Base-by-base conservation (phyloP, 2,797 vertebrate genomes). In the Molothrus aeneus region DNA sequence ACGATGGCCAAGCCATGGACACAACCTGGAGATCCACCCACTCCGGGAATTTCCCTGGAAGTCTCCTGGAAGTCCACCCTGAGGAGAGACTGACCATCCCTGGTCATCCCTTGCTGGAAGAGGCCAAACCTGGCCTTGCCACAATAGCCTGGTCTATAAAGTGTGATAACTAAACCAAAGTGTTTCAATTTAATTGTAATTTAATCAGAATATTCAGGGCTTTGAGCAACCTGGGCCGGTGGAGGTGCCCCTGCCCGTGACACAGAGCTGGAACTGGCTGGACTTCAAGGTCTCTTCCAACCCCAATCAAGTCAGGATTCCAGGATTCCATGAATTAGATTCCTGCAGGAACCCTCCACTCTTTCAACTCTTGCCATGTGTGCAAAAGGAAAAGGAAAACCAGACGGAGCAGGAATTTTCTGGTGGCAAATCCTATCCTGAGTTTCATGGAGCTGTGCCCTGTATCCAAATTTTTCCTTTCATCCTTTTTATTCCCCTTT, bases 81-180 rank as follows among this genome's bases (percentile, higher is more conserved):
- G 40, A 73, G 81, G 28, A 45, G 9, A 36, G 4, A 6, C 18
- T 54, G 68, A 59, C 47, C 9, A 5, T 7, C 11, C 24, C 50
- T 36, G 57, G 2, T 10, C 70, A 71, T 11, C 21, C 48, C 4
- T 11, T 28, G 40, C 3, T 75, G 54, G 69, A 53, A 61, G 56
- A 56, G 21, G 2, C 15, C 53, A 70, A 66, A 21, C 17, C 20
- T 16, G 53, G 11, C 59, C n/a, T 75, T 28, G 57, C 70, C 16
- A 7, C 1, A 1, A 34, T 13, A 19, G 7, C 19, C 47, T 7
- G 11, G 4, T 38, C 31, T 22, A 4, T 5, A 4, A 13, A 8
- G 4, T 1, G 6, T 3, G n/a, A 1, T 3, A 8, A 29, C 5
- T 17, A 28, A 45, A 10, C 8, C 2, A 2, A 3, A 2, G 5